These are phyloP conservation scores for Cyclina sinensis DNA, from an alignment of 1,140 invertebrate species.

Conservation along the genomic window DNA sequence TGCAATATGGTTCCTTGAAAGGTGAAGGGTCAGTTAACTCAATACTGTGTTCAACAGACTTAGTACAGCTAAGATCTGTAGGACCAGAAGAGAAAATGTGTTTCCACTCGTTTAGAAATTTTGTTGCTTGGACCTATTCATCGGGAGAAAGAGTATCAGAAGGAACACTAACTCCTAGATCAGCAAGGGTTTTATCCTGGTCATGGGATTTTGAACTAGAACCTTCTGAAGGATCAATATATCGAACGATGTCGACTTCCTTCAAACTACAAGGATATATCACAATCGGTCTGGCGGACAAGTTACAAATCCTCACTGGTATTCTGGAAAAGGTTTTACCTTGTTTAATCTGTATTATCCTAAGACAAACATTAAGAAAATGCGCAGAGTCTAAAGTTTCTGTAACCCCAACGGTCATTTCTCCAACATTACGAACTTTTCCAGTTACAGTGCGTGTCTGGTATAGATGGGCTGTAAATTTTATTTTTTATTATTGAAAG, in stretches of 20 bases:
- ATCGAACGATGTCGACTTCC: not conserved
- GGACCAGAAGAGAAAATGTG: not conserved
- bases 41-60: too few species aligned
- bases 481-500: not conserved
- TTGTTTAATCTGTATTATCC: not conserved
- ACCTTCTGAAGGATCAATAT: too few species aligned
- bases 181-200: too few species aligned
- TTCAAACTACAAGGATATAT: slow-evolving; percentile 5
- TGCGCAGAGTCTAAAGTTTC: not conserved
- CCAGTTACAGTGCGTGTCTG: not conserved
- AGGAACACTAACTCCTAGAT: not conserved
- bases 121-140: not conserved
- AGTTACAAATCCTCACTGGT: slow-evolving; percentile 26
- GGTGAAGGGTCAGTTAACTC: too few species aligned
- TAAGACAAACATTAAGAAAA: too few species aligned
- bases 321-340: slow-evolving; percentile 4
- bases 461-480: not conserved
- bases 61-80: not conserved
- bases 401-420: too few species aligned
- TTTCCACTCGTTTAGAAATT: not conserved
- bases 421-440: not conserved
- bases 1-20: too few species aligned
- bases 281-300: slow-evolving; percentile 14
- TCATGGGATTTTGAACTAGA: too few species aligned
- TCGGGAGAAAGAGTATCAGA: not conserved